Evolutionary conservation across 2,797 vertebrate genomes (phyloP).

Genomic region (Phoxinus dragarum): DNA sequence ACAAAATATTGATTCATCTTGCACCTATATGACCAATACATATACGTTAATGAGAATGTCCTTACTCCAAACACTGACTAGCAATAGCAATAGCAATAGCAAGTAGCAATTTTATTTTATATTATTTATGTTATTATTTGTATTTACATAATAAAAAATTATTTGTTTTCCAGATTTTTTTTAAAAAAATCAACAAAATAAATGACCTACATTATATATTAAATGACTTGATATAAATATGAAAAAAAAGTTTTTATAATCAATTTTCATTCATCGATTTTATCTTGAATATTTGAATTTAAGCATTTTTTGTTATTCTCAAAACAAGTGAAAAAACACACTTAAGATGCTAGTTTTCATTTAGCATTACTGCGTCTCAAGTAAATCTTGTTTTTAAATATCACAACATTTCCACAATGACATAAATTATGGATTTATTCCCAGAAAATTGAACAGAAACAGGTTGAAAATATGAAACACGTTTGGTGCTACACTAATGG

Average conservation of each 20-base stretch:
- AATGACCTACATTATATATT: neutral
- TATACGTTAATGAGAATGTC: neutral
- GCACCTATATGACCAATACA: neutral
- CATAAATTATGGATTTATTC: too few relatives aligned
- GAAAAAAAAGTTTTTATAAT: neutral
- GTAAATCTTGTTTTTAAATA: neutral
- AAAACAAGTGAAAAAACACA: neutral
- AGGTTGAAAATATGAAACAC: neutral
- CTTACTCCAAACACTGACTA: neutral
- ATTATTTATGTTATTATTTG: neutral
- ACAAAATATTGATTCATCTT: neutral
- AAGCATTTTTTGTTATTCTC: neutral
- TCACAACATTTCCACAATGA: neutral
- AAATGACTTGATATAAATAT: neutral
- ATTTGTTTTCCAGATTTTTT: neutral
- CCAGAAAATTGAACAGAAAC: neutral
- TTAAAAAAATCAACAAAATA: neutral
- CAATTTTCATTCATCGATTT: neutral
- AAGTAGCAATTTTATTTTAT: neutral
- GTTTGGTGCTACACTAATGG: neutral
- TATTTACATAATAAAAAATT: neutral
- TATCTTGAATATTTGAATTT: neutral
- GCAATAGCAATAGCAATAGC: neutral
- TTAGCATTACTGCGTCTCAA: neutral
- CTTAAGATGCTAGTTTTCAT: neutral